Percentiles rank a stretch among this genome's conserved stretches.
phyloP scores from a whole-genome alignment of 2,113 vertebrate species.

The Sylvilagus bachmani region DNA sequence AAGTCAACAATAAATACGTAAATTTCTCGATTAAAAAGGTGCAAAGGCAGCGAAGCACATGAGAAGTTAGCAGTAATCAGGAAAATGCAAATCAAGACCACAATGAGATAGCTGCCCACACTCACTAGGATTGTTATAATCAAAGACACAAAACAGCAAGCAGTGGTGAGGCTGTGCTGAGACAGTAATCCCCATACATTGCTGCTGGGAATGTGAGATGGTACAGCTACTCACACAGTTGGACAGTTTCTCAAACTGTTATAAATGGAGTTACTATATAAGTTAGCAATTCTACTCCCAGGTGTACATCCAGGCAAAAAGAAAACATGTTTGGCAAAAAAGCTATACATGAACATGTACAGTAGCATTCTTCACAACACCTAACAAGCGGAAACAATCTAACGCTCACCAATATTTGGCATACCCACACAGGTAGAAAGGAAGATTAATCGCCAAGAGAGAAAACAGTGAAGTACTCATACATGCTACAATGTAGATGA shows the following conservation, averaged over 20 bases:
- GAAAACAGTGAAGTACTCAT: background rate
- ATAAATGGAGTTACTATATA: background rate
- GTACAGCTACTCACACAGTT: background rate
- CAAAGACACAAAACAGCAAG: background rate
- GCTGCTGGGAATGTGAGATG: background rate
- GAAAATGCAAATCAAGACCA: background rate
- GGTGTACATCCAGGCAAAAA: background rate
- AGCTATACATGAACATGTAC: background rate
- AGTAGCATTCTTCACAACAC: background rate
- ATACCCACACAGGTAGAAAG: background rate
- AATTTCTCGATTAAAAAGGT: background rate
- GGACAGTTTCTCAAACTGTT: slow-evolving; percentile 24
- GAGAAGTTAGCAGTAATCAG: background rate
- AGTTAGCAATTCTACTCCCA: background rate
- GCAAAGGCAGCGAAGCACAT: background rate
- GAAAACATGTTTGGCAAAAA: background rate
- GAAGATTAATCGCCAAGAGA: background rate
- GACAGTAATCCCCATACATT: background rate
- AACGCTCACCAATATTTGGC: background rate
- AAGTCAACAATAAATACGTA: slow-evolving; percentile 18
- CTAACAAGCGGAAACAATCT: background rate
- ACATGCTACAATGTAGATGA: background rate
- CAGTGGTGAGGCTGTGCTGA: background rate
- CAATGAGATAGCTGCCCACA: background rate
- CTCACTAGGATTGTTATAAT: background rate